Base-by-base conservation (phyloP, 2,888 invertebrate species). In the Danaus chrysippus region DNA sequence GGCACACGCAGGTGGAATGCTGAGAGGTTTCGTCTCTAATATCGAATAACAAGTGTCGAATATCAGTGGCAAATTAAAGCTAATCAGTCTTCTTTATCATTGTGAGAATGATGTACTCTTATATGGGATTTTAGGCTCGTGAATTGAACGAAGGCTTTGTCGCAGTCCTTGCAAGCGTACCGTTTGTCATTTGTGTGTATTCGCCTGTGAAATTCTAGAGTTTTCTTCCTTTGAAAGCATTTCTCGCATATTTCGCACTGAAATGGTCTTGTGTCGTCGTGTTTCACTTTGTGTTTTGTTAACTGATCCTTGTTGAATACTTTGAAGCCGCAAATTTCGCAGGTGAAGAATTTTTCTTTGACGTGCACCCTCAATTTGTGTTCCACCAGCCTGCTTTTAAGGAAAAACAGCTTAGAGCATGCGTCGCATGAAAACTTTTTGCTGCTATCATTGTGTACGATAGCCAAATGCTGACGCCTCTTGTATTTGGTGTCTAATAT, bases 221-320 rank as follows among this genome's bases (percentile, higher is more conserved):
- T 91, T 61, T 91, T 92, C 68, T 91, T 91, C 65, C 93, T 91
- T 53, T 92, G 92, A 70, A 93, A 93, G 1, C 88, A 77, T 70
- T 93, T 93, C 43, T 91, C 91, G 65, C 93, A 93, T 63, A 87
- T 81, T 6, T 91, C 86, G 67, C 93, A 93, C 46, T 91, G 84
- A 55, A 86, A 92, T 3, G 93, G 93, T 58, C 92, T 83, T 0
- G 91, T 80, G 1, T 92, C 92, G 1, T 90, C 91, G 63, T 93
- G 93, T 0, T 84, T 89, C 0, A 93, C 88, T 78, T 91, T 90
- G 60, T 93, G 93, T 0, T 91, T 82, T 42, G 84, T 87, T 58
- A 93, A 70, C 15, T 92, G 76, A 44, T 91, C 87, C 11, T 84
- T 87, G 17, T 81, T 82, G 41, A 84, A 87, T 0, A 85, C 82